Conservation (phyloP, 1,140 invertebrate genomes). For the Marisa cornuarietis region DNA sequence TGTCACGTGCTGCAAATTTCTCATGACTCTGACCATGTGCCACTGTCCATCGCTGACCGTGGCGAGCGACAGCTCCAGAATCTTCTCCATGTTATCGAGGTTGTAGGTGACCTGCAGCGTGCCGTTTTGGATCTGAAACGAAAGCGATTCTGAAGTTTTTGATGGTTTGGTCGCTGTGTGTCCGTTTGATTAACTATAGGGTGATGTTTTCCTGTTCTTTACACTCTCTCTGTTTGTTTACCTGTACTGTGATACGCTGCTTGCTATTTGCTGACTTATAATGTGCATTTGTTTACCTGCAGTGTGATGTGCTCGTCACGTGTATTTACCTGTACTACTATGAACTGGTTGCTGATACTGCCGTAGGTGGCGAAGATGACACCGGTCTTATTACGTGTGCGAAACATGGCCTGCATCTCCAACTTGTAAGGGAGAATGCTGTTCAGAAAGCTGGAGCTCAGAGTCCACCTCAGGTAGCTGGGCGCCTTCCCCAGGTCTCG, state of each 20-base stretch:
- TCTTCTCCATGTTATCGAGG: constrained; percentile 84
- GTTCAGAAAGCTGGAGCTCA: constrained; percentile 76
- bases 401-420: constrained; percentile 85
- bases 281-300: too few species aligned
- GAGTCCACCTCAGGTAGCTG: constrained; percentile 94
- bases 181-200: too few species aligned
- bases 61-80: constrained; percentile 87
- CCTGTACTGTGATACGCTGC: too few species aligned
- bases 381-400: constrained; percentile 90
- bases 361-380: constrained; percentile 3
- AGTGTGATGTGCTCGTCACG: too few species aligned
- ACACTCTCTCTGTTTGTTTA: too few species aligned
- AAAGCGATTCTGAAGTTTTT: too few species aligned
- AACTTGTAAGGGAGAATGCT: constrained; percentile 31
- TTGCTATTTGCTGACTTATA: too few species aligned
- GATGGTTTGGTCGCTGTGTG: too few species aligned
- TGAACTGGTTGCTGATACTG: too few species aligned
- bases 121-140: constrained; percentile 70
- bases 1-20: constrained; percentile 91
- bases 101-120: constrained; percentile 79
- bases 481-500: constrained; percentile 85
- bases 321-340: too few species aligned
- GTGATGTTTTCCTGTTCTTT: too few species aligned
- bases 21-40: constrained; percentile 83
- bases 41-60: constrained; percentile 95